These are phyloP conservation scores for Thrips palmi DNA, from an alignment of 1,140 invertebrate species.

Conservation along the genomic window DNA sequence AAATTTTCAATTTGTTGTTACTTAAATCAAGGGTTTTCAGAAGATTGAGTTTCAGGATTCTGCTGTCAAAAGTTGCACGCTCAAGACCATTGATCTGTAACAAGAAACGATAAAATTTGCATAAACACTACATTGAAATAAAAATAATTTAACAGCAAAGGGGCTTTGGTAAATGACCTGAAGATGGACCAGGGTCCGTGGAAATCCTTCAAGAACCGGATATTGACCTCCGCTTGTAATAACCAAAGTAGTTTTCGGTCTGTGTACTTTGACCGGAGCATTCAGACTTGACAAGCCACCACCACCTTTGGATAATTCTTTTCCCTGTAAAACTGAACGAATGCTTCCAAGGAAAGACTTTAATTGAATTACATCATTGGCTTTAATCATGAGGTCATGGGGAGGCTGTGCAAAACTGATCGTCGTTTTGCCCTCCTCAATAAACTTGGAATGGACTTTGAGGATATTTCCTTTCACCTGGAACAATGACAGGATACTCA, in stretches of 20 bases:
- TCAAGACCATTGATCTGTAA: slow-evolving; percentile 35
- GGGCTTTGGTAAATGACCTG: slow-evolving; percentile 13
- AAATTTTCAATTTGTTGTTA: slow-evolving; percentile 48
- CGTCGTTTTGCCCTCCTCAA: slow-evolving; percentile 52
- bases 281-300: background rate
- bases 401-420: slow-evolving; percentile 46
- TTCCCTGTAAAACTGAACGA: slow-evolving; percentile 39
- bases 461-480: slow-evolving; percentile 39
- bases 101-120: too few relatives aligned
- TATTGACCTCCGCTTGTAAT: slow-evolving; percentile 41
- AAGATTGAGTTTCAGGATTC: slow-evolving; percentile 40
- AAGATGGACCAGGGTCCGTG: slow-evolving; percentile 36
- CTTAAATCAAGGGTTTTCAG: slow-evolving; percentile 53
- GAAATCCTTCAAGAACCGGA: slow-evolving; percentile 46
- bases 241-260: slow-evolving; percentile 30
- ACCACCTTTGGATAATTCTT: slow-evolving; percentile 25
- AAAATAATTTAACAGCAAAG: slow-evolving; percentile 12
- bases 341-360: slow-evolving; percentile 44
- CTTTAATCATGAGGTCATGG: slow-evolving; percentile 46
- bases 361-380: slow-evolving; percentile 36
- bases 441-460: slow-evolving; percentile 43
- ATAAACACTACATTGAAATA: too few relatives aligned
- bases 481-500: slow-evolving; percentile 15
- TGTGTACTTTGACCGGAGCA: background rate
- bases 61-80: slow-evolving; percentile 40